phyloP scores from a whole-genome alignment of 2,888 invertebrate genomes.

The Rhopalosiphum nymphaeae region DNA sequence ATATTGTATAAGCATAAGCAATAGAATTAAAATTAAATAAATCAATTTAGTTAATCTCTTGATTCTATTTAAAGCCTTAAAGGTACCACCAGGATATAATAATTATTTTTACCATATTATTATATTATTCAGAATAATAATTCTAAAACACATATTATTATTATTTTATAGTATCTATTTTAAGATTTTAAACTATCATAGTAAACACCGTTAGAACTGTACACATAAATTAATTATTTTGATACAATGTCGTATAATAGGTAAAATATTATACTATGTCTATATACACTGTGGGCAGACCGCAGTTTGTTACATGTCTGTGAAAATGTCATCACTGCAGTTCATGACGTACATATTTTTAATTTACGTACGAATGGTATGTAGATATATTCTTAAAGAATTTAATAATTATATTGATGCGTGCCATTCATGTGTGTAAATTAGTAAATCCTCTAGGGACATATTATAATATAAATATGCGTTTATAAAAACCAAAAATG shows the following conservation, averaged over 20 bases:
- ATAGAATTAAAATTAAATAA: background rate
- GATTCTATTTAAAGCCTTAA: background rate
- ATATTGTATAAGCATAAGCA: background rate
- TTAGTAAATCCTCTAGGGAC: conserved; percentile 20
- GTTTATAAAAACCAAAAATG: background rate
- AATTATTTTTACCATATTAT: background rate
- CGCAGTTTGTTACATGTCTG: background rate
- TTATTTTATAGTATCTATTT: background rate
- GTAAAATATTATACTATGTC: background rate
- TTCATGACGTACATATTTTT: background rate
- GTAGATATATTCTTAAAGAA: background rate
- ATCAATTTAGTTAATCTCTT: background rate
- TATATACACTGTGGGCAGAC: background rate
- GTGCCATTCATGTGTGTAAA: background rate
- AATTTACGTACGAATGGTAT: background rate
- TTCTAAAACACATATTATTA: background rate
- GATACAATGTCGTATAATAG: background rate
- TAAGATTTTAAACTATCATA: background rate
- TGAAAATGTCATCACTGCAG: background rate
- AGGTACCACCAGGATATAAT: background rate
- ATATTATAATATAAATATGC: background rate
- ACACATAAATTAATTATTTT: background rate
- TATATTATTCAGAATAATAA: background rate
- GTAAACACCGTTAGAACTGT: background rate
- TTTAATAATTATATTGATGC: conserved; percentile 28